Conservation (phyloP, 2,113 vertebrate species). For the Glaucomys volans region DNA sequence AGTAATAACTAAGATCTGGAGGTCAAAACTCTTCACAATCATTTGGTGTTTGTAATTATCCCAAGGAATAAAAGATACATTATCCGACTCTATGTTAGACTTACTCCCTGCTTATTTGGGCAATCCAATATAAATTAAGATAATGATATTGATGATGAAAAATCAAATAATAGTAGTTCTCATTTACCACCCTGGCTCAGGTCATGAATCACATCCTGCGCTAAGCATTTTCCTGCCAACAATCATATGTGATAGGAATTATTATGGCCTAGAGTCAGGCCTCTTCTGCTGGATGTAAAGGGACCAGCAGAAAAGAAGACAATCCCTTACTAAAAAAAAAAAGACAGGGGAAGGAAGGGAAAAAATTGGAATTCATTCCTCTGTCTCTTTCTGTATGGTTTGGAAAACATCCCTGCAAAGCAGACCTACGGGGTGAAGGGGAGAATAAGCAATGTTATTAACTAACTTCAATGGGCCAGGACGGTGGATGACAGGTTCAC, state of each 20-base stretch:
- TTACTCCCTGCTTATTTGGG: neutral
- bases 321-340: neutral
- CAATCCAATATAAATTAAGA: neutral
- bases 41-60: constrained; percentile 53
- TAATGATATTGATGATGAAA: neutral
- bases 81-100: neutral
- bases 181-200: neutral
- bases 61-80: constrained; percentile 4
- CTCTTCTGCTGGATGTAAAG: neutral
- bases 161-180: neutral
- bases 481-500: neutral
- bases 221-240: neutral
- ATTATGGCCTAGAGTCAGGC: neutral
- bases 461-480: neutral
- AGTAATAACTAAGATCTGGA: neutral
- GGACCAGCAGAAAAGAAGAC: neutral
- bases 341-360: neutral
- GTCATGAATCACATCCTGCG: neutral
- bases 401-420: neutral
- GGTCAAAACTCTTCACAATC: constrained; percentile 21
- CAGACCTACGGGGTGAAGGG: neutral
- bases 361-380: neutral
- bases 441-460: neutral
- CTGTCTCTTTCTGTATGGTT: neutral
- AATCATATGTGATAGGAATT: neutral